Base-by-base conservation (phyloP, 23 tunicate species). In the Clavelina lepadiformis region DNA sequence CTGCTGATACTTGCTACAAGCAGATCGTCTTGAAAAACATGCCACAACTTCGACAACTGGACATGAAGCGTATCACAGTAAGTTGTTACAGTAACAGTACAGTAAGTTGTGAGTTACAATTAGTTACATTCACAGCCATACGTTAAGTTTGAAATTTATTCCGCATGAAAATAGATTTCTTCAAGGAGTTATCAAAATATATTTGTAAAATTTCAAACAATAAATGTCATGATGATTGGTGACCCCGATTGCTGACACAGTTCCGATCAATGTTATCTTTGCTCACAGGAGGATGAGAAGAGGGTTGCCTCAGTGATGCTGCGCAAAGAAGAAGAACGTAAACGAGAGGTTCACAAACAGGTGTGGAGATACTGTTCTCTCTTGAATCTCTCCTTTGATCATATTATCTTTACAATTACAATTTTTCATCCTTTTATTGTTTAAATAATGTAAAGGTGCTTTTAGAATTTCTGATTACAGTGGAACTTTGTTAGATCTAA, bases 281-380 rank as follows among this genome's bases (percentile, higher is more conserved):
- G 0, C 52, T 38, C 35, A n/a, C 54, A 91, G 98, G 99, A 94
- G 28, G 99, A 94, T 51, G 99, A 94, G 46, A 61, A 77, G 33
- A 46, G 99, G 58, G 76, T 81, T n/a, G 88, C 95, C 28, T 68
- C 91, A 3, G 67, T 69, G 26, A 65, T 94, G 74, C 55, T 94
- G 46, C 72, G 58, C 35, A 94, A 86, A 56, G 99, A 94, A 80
- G 83, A 86, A 38, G 99, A 94, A 31, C 65, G 88, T 33, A 94
- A 94, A 61, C 35, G 97, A 58, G 97, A 89, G 81, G 85, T 89
- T 33, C 97, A 89, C 69, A 81, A 77, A 56, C 88, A 89, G 75
- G 95, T 77, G 2, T 6, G 59, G 15, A 41, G 49, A 41, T 41
- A 41, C 15, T 41, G 15, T n/a, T n/a, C n/a, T n/a, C n/a, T n/a